Base-by-base conservation (phyloP, 2,797 vertebrate species). In the Amazona ochrocephala region DNA sequence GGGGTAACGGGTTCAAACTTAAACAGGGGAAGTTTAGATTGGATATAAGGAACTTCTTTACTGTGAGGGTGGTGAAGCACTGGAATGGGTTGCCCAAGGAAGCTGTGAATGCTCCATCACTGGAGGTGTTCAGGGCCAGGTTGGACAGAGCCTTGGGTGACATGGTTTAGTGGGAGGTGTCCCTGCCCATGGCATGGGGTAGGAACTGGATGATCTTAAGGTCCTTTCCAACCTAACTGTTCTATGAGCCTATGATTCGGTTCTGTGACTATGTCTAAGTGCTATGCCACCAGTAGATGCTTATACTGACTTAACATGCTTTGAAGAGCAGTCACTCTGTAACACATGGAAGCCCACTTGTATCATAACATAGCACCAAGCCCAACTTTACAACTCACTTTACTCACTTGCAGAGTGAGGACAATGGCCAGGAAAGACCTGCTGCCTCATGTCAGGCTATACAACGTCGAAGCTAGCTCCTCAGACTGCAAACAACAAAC, bases 401-500 rank as follows among this genome's bases (percentile, higher is more conserved):
- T 45, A 24, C 42, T 89, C 32, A 3, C 23, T 67, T 76, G 29
- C 45, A 42, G 16, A 60, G 42, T 1, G 16, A 65, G 32, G 34
- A 39, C n/a, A 51, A 60, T 9, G 32, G 41, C 39, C 73, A 90
- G 39, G 37, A 24, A 68, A 45, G 34, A 42, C 9, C 20, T 11
- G n/a, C 18, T 61, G 53, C 30, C 71, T 75, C 71, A 34, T 0
- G 0, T 34, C 47, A 79, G 45, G 37, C 41, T 32, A 8, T 15
- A 19, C 18, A 44, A 58, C 19, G 16, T 39, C 1, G 0, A n/a
- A 24, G 27, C 23, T 56, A 48, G 41, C 2, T 1, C 39, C 56
- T 60, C 1, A 5, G 30, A 53, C 14, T 21, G 39, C n/a, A 37
- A 65, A 64, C 30, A 60, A 4, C 1, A 0, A 64, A 5, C 1